Conservation (phyloP, 1,140 invertebrate species). For the Drosophila navojoa region DNA sequence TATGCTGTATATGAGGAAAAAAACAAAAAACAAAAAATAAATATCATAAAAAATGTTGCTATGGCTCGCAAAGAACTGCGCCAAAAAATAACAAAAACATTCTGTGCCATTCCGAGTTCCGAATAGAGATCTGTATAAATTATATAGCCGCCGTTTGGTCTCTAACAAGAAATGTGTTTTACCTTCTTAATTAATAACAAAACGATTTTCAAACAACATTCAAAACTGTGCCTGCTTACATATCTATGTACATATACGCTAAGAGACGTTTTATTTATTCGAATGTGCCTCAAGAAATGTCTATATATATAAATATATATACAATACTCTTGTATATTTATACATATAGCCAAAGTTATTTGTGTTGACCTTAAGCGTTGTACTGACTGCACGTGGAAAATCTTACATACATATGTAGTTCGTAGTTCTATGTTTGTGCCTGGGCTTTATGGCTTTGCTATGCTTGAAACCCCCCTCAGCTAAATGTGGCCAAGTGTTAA, state of each 20-base stretch:
- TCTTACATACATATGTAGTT: conserved; percentile 20
- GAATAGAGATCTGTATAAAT: conserved; percentile 34
- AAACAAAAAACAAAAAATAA: conserved; percentile 15
- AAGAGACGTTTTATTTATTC: conserved; percentile 14
- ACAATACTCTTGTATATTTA: background rate
- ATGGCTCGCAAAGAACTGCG: conserved; percentile 35
- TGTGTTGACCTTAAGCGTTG: conserved; percentile 49
- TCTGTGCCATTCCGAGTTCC: conserved; percentile 21
- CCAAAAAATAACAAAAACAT: conserved; percentile 17
- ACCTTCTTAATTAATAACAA: conserved; percentile 43
- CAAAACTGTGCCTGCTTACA: conserved; percentile 31
- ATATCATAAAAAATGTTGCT: conserved; percentile 40
- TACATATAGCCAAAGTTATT: conserved; percentile 35
- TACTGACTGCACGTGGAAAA: conserved; percentile 42
- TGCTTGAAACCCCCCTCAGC: background rate
- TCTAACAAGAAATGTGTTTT: conserved; percentile 29
- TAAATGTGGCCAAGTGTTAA: background rate
- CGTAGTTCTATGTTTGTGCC: conserved; percentile 15
- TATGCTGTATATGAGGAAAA: conserved; percentile 40
- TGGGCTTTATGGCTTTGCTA: conserved; percentile 25
- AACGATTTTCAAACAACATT: conserved; percentile 35
- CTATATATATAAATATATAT: conserved; percentile 22
- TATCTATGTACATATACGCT: conserved; percentile 14
- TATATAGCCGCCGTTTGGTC: conserved; percentile 28
- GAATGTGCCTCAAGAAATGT: conserved; percentile 25